Base-by-base conservation (phyloP, 2,888 invertebrate species). In the Epicampocera succincta region DNA sequence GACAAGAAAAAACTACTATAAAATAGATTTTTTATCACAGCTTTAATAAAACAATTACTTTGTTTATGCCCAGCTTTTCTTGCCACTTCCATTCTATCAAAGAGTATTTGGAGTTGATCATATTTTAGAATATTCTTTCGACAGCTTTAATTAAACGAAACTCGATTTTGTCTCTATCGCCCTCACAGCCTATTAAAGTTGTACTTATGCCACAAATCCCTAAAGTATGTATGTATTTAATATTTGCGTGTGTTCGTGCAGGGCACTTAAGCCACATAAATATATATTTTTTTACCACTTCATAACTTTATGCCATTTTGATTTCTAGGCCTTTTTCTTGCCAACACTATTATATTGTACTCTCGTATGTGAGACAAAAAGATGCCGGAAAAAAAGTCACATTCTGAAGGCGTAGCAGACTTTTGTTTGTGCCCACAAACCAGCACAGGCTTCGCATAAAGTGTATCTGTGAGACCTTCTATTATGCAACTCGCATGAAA, bases 161-260 rank as follows among this genome's bases (percentile, higher is more conserved):
- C 5, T 42, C 52, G 19, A 11, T 42, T 65, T 40, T 25, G 19
- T 15, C 15, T 66, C 25, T 9, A 3, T 42, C 15, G 0, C 0
- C 25, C 3, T 38, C 19, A 58, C 15, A 40, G 0, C 13, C 13
- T 1, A 38, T 40, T 15, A 25, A 42, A 42, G 19, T 33, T 12
- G 1, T 6, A 29, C 33, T 63, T 15, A 29, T 61, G 46, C 15
- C 52, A 15, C 9, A 52, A 29, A 19, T 15, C 56, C 50, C 42
- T 44, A 69, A 76, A 72, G 56, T 56, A 81, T 54, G 61, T 48
- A n/a, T n/a, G n/a, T n/a, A n/a, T 80, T 68, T 68, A 66, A 52
- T n/a, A 68, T 72, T 66, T 65, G 46, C 3, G n/a, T 13, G 52
- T 72, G 60, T 65, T 63, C 3, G n/a, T 13, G 52, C 44, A 11